Evolutionary conservation across 1,140 invertebrate genomes (phyloP), one percentile per base, ranked within the genome.

Genomic region (Drosophila cardini): DNA sequence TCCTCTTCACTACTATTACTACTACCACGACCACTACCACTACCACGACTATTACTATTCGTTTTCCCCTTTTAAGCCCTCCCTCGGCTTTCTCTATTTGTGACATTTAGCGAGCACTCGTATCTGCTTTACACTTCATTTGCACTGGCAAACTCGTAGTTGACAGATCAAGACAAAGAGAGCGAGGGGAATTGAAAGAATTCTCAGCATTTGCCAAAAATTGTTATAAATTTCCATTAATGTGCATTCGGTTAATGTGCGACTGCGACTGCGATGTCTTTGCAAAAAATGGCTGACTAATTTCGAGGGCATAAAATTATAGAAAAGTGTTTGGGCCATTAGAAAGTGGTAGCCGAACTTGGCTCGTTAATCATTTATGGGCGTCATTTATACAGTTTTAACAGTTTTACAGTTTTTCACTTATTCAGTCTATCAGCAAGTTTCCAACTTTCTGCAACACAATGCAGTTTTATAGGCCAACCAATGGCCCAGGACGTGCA

Each of bases 281-380:
- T 48, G 46, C 68, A 10, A 71, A 64, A 71, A 64, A 64, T 42
- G 40, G 74, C 78, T 86, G 78, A 86, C 84, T 86, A 86, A 86
- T 86, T 86, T 36, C 67, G 48, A 79, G 45, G 69, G 73, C 61
- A 67, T 45, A 63, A 79, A 86, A 87, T 86, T 79, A 74, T 58
- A 4, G 43, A 73, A 83, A 87, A 86, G 76, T 87, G 83, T 82
- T 76, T 69, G 72, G 57, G 38, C 75, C 75, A 82, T 87, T 67
- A 69, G 57, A 78, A 65, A 72, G 42, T 61, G 30, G 40, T 62
- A 58, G 72, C 62, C 45, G 43, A 89, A 84, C 79, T 83, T 80
- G 78, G 63, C 18, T 73, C 85, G 89, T 89, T 89, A 89, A 89
- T 89, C 84, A 89, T 89, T 89, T 89, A 89, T 89, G 84, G 83